Percentiles rank a stretch among this genome's conserved stretches.
Conservation (phyloP, 2,797 vertebrate genomes). For the Percopsis omiscomaycus region DNA sequence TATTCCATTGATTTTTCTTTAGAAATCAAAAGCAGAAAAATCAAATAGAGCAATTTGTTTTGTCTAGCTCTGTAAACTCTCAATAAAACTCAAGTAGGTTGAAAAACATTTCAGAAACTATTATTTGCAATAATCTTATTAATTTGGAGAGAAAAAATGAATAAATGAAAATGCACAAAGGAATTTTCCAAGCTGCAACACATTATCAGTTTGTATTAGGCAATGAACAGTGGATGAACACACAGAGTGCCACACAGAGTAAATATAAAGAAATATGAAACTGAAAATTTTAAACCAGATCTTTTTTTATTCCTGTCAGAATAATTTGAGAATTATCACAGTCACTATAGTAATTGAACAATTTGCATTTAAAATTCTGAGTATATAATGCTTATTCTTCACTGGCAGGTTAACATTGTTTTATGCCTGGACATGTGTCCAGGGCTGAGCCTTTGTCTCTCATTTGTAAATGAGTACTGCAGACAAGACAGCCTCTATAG, state of each 20-base stretch:
- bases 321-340: constrained; percentile 24
- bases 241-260: constrained; percentile 18
- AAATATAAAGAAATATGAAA: constrained; percentile 26
- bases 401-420: neutral
- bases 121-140: constrained; percentile 86
- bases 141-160: constrained; percentile 67
- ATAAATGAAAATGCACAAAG: constrained; percentile 70
- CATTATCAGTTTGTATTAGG: constrained; percentile 64
- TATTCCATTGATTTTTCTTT: constrained; percentile 92
- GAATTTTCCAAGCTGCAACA: constrained; percentile 61
- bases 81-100: constrained; percentile 66
- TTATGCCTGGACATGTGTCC: neutral
- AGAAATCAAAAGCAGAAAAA: constrained; percentile 87
- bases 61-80: constrained; percentile 69
- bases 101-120: constrained; percentile 87
- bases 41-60: constrained; percentile 87
- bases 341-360: constrained; percentile 18
- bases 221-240: constrained; percentile 50
- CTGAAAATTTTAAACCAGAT: constrained; percentile 48
- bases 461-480: constrained; percentile 37
- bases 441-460: constrained; percentile 23
- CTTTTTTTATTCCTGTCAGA: constrained; percentile 15
- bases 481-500: constrained; percentile 36
- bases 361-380: constrained; percentile 16
- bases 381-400: constrained; percentile 4